phyloP scores from a whole-genome alignment of 2,797 vertebrate species.

The Xenopus petersii region DNA sequence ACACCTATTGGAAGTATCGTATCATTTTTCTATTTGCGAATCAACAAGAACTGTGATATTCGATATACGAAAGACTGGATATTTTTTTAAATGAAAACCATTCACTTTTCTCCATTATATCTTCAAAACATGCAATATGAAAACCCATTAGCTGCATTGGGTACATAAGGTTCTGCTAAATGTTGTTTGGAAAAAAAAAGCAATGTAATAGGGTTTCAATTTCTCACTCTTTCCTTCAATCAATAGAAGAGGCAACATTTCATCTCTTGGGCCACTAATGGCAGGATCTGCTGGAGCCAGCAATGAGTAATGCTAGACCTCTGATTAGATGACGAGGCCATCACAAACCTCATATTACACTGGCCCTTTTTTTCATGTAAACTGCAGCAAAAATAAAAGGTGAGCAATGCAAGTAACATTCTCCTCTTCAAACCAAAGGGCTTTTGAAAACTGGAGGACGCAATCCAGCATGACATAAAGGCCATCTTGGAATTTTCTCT shows the following conservation, averaged over 20 bases:
- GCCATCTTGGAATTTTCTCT: slow-evolving; percentile 51
- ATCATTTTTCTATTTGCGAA: slow-evolving; percentile 28
- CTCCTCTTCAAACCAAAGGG: slow-evolving; percentile 53
- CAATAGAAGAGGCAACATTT: slow-evolving; percentile 92
- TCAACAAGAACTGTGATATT: slow-evolving; percentile 31
- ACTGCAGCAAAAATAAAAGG: slow-evolving; percentile 74
- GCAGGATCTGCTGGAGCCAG: slow-evolving; percentile 88
- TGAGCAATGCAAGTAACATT: slow-evolving; percentile 60
- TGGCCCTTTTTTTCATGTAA: slow-evolving; percentile 67
- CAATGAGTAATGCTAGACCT: slow-evolving; percentile 91
- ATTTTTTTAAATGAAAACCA: slow-evolving; percentile 1
- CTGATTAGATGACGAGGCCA: slow-evolving; percentile 78
- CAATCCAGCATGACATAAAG: slow-evolving; percentile 53
- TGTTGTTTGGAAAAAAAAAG: slow-evolving; percentile 57
- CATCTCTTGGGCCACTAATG: slow-evolving; percentile 90
- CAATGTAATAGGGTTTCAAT: slow-evolving; percentile 73
- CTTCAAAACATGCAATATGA: slow-evolving; percentile 47
- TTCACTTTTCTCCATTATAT: slow-evolving; percentile 20
- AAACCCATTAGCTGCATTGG: slow-evolving; percentile 61
- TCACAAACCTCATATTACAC: slow-evolving; percentile 75
- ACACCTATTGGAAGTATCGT: slow-evolving; percentile 22
- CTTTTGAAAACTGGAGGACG: slow-evolving; percentile 59
- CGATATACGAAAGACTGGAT: slow-evolving; percentile 16
- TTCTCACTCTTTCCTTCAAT: slow-evolving; percentile 84
- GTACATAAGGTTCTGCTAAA: slow-evolving; percentile 57